phyloP scores from a whole-genome alignment of 2,113 vertebrate species.

The Rynchops niger region DNA sequence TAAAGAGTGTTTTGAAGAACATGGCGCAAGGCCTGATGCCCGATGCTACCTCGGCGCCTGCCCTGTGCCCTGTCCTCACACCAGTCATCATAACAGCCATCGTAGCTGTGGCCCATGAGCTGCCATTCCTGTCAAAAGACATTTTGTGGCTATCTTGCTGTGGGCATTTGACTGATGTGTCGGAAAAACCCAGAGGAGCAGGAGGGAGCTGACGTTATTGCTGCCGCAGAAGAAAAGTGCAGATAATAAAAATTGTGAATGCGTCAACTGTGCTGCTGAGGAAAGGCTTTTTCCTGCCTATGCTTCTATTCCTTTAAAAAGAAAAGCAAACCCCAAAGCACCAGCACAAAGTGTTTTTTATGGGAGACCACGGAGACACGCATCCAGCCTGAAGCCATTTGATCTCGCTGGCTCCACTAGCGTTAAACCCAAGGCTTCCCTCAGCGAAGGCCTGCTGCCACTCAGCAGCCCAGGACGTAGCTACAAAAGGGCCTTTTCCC shows the following conservation, averaged over 20 bases:
- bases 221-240: not conserved
- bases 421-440: fast-evolving
- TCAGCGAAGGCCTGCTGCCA: not conserved
- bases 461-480: not conserved
- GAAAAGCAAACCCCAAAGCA: not conserved
- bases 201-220: slow-evolving; percentile 26
- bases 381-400: fast-evolving
- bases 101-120: not conserved
- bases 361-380: not conserved
- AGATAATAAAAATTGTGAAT: not conserved
- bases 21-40: not conserved
- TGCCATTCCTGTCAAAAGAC: slow-evolving; percentile 29
- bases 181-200: not conserved
- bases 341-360: not conserved
- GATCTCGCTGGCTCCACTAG: not conserved
- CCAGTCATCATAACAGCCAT: not conserved
- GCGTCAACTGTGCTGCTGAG: not conserved
- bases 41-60: not conserved
- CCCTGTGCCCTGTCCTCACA: not conserved
- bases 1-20: not conserved
- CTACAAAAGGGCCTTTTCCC: not conserved
- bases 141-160: not conserved
- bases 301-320: not conserved
- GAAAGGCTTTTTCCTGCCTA: not conserved
- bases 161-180: slow-evolving; percentile 10